Conservation (phyloP, 30 jellyfish, hydroid and myxozoan genomes). For the Hydra vulgaris region DNA sequence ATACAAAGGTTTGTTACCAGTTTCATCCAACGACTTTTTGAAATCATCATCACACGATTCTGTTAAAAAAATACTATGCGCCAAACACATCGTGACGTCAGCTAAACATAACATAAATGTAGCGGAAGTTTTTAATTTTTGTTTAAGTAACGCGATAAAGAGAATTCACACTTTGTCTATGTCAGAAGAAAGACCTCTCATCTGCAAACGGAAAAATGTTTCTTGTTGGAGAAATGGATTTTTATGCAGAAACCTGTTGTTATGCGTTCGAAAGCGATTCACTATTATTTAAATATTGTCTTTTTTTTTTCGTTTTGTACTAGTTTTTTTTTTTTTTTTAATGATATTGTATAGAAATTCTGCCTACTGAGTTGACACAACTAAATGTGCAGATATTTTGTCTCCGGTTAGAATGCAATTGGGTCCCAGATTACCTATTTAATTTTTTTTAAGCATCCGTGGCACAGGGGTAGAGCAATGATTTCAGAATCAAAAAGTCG, state of each 20-base stretch:
- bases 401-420: too few species aligned
- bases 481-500: too few species aligned
- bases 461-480: too few species aligned
- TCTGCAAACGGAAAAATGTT: neutral
- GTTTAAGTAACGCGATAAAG: neutral
- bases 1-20: neutral
- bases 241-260: neutral
- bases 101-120: constrained; percentile 3
- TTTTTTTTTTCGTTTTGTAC: too few species aligned
- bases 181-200: constrained; percentile 4
- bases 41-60: neutral
- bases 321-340: too few species aligned
- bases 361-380: too few species aligned
- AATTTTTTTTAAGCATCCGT: too few species aligned
- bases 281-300: too few species aligned
- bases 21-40: neutral
- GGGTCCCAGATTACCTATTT: too few species aligned
- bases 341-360: too few species aligned
- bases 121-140: neutral
- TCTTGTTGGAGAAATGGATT: neutral
- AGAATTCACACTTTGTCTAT: constrained; percentile 14
- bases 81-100: constrained; percentile 16
- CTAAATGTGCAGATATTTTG: too few species aligned
- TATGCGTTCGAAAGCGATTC: too few species aligned
- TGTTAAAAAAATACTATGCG: constrained; percentile 10